Evolutionary conservation across 2,888 invertebrate genomes (phyloP), one percentile per base, ranked within the genome.

Genomic region (Zootermopsis nevadensis): DNA sequence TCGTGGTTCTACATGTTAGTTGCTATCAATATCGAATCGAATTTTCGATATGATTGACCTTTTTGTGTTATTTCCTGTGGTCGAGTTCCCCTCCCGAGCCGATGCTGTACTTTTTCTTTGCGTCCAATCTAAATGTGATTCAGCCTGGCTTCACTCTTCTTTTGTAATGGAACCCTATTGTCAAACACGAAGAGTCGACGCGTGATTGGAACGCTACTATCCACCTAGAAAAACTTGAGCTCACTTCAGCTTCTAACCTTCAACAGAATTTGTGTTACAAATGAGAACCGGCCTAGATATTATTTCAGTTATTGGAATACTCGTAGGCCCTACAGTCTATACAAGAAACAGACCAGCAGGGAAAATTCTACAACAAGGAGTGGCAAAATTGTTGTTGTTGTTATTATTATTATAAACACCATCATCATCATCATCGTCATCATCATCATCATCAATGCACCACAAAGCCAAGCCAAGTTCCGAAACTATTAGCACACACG

Each of bases 161-260:
- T 69, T 69, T 69, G 69, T 69, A 67, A 67, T 67, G 67, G 27
- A 67, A 27, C 67, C 15, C 67, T 67, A 69, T 69, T 69, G 69
- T 69, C 69, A 10, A 31, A 33, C 69, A 69, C 10, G 60, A 10
- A 6, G 60, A 24, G n/a, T n/a, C 33, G 15, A 69, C 69, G 33
- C 69, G 31, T 69, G 69, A 69, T 69, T 30, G 31, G 31, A 31
- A 6, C 30, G 7, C 33, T 69, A 69, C 69, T 69, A 69, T 22
- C 69, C 69, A 33, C 19, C 2, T 22, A 3, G 6, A 27, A 69
- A 3, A 69, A 10, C 31, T 69, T 22, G 6, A 55, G 8, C 15
- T 4, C 3, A 15, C 53, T 55, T 7, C 38, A 38, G 38, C 10
- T 10, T 38, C 38, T 38, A n/a, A n/a, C n/a, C n/a, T n/a, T n/a